These are phyloP conservation scores for Casuarius casuarius DNA, from an alignment of 2,113 vertebrate genomes.

Conservation along the genomic window DNA sequence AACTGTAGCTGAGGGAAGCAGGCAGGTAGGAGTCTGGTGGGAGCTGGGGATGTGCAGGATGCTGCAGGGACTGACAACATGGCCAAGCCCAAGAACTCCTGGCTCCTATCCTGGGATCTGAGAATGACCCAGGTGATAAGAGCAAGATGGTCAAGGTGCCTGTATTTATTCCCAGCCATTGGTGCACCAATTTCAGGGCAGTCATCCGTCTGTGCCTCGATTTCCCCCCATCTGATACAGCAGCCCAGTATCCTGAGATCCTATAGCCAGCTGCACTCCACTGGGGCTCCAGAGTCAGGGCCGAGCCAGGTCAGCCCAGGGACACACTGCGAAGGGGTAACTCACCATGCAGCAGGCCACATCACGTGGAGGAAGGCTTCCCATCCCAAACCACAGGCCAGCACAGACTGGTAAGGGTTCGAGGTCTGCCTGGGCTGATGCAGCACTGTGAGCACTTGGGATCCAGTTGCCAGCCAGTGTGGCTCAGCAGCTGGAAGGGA, in stretches of 20 bases:
- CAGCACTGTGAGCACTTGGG: background rate
- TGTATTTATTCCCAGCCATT: background rate
- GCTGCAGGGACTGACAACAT: background rate
- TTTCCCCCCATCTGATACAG: background rate
- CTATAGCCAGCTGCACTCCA: accelerated
- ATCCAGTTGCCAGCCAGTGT: background rate
- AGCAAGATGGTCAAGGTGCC: background rate
- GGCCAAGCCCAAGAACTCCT: background rate
- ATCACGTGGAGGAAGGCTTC: background rate
- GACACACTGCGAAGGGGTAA: background rate
- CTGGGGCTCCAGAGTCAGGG: accelerated
- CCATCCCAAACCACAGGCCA: background rate
- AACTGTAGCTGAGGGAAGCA: background rate
- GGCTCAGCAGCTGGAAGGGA: background rate
- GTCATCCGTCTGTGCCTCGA: background rate
- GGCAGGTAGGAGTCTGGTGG: too few relatives aligned
- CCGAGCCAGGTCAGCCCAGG: background rate
- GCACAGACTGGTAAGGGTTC: background rate
- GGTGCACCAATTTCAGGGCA: background rate
- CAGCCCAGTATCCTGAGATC: background rate
- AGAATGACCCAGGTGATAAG: background rate
- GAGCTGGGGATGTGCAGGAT: background rate
- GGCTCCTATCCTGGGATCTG: background rate
- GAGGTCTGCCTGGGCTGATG: background rate
- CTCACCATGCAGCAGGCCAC: background rate